A percentile compares a stretch with the other conserved stretches of the same genome.
Evolutionary conservation across 1,140 invertebrate genomes (phyloP).

Genomic region (Manduca sexta): DNA sequence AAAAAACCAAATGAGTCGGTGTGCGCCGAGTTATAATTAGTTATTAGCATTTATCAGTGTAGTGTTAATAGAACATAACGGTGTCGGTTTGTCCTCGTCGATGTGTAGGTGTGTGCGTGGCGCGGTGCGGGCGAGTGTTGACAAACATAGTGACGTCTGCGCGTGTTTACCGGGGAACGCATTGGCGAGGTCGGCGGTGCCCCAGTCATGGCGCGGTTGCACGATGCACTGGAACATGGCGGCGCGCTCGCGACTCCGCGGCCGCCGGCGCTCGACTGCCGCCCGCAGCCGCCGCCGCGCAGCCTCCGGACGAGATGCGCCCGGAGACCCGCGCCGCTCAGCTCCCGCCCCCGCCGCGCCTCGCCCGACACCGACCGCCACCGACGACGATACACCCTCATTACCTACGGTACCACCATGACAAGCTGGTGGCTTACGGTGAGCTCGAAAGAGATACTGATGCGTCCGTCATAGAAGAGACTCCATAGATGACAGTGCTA

Average conservation of each 20-base stretch:
- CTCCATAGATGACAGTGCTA: too few species aligned
- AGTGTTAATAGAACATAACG: conserved; percentile 31
- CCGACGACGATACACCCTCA: too few species aligned
- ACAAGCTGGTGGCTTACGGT: too few species aligned
- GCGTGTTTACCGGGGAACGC: conserved; percentile 81
- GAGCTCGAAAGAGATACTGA: too few species aligned
- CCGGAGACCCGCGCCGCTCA: conserved; percentile 2
- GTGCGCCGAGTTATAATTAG: conserved; percentile 35
- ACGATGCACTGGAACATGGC: conserved; percentile 88
- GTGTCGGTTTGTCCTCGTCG: not conserved
- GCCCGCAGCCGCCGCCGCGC: conserved; percentile 26
- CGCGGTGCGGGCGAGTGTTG: not conserved
- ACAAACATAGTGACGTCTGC: not conserved
- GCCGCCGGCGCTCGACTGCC: conserved; percentile 35
- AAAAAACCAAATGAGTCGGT: conserved; percentile 5
- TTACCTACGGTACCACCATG: too few species aligned
- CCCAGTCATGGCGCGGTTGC: conserved; percentile 85
- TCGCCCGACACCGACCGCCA: not conserved
- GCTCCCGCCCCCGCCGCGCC: not conserved
- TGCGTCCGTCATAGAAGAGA: too few species aligned
- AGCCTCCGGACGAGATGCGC: conserved; percentile 31
- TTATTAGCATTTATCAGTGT: conserved; percentile 28
- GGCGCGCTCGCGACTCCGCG: conserved; percentile 21
- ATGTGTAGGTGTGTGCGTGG: not conserved
- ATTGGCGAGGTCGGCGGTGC: conserved; percentile 82